Conservation (phyloP, 2,113 vertebrate genomes). For the Upupa epops region DNA sequence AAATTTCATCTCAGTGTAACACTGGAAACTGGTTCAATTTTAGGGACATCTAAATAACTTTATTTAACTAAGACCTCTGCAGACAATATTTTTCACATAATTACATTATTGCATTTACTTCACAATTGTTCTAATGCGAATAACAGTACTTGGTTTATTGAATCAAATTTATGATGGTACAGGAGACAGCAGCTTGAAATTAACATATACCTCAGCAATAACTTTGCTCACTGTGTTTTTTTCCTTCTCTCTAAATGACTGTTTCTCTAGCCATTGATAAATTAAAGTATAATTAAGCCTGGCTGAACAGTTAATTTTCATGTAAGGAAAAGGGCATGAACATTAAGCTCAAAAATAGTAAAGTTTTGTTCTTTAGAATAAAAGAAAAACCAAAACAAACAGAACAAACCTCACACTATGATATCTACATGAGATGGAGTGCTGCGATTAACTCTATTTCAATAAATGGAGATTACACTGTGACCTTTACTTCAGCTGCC, state of each 20-base stretch:
- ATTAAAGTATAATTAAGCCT: slow-evolving; percentile 29
- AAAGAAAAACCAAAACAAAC: background rate
- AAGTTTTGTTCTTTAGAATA: background rate
- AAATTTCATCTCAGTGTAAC: background rate
- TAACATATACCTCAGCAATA: background rate
- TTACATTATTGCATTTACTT: background rate
- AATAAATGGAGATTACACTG: slow-evolving; percentile 83
- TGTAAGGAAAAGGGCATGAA: background rate
- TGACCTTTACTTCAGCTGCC: slow-evolving; percentile 88
- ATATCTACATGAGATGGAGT: slow-evolving; percentile 72
- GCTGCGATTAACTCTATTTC: slow-evolving; percentile 85
- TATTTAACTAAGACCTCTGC: background rate
- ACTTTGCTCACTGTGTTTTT: background rate
- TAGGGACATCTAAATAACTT: background rate
- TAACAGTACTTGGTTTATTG: background rate
- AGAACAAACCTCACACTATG: background rate
- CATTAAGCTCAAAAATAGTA: background rate
- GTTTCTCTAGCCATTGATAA: background rate
- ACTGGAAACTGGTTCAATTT: background rate
- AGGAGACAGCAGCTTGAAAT: background rate
- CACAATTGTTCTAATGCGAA: background rate
- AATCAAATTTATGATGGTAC: background rate
- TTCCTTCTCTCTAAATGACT: background rate
- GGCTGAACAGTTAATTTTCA: slow-evolving; percentile 52
- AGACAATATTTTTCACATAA: background rate